Conservation (phyloP, 2,888 invertebrate genomes). For the Tuta absoluta region DNA sequence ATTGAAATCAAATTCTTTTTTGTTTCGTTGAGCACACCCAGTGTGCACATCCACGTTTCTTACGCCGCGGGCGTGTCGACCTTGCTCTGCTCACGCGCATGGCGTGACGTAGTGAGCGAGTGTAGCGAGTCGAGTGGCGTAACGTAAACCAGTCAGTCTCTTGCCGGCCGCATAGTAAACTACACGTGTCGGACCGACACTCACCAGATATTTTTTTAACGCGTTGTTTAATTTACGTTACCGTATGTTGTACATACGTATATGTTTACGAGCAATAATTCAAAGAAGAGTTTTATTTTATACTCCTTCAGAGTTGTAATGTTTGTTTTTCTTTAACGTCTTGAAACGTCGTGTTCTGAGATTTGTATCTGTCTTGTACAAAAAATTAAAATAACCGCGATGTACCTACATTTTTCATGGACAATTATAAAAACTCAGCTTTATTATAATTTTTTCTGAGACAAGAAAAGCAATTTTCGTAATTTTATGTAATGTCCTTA, state of each 20-base stretch:
- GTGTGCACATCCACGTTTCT: conserved; percentile 28
- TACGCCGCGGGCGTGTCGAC: conserved; percentile 27
- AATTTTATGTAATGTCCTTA: conserved; percentile 4
- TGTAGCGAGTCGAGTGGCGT: background rate
- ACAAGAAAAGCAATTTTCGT: conserved; percentile 4
- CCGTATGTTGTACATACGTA: background rate
- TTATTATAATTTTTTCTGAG: background rate
- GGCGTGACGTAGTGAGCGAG: conserved; percentile 32
- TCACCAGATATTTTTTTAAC: background rate
- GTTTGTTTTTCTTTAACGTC: background rate
- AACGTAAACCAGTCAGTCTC: conserved; percentile 9
- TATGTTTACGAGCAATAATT: background rate
- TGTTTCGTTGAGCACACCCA: conserved; percentile 28
- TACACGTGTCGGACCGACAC: background rate
- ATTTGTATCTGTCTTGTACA: background rate
- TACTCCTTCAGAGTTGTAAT: background rate
- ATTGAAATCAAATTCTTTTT: background rate
- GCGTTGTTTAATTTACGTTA: background rate
- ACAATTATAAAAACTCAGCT: background rate
- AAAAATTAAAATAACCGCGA: background rate
- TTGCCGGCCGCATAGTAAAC: conserved; percentile 2
- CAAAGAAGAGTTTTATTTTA: background rate
- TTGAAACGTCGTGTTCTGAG: background rate
- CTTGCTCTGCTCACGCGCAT: conserved; percentile 39
- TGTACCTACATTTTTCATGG: background rate